A percentile compares a stretch with the other conserved stretches of the same genome.
Conservation (phyloP, 1,140 invertebrate species). For the Scaptomyza hsui region DNA sequence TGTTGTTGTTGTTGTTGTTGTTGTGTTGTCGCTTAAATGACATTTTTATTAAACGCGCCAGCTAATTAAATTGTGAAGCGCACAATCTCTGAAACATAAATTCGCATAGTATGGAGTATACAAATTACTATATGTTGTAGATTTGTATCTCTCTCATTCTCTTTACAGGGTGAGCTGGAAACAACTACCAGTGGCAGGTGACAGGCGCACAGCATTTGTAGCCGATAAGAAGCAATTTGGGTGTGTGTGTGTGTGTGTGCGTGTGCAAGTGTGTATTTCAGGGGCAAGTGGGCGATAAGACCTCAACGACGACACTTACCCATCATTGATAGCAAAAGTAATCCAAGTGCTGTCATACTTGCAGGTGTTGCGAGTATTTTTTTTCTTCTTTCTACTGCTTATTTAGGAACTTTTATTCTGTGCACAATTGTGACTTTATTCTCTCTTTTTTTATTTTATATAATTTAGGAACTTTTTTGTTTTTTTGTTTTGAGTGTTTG, state of each 20-base stretch:
- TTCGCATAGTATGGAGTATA: conserved; percentile 19
- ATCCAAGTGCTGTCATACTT: conserved; percentile 78
- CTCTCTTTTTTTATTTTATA: not conserved
- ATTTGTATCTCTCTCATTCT: not conserved
- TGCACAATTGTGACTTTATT: conserved; percentile 3
- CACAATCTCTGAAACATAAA: conserved; percentile 42
- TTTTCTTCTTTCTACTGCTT: not conserved
- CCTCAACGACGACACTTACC: conserved; percentile 66
- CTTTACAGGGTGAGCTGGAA: conserved; percentile 28
- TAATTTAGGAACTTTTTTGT: conserved; percentile 35
- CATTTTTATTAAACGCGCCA: conserved; percentile 66
- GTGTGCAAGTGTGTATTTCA: conserved; percentile 19
- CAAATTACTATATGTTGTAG: conserved; percentile 5
- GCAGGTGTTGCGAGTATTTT: conserved; percentile 17
- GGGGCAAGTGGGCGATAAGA: conserved; percentile 49
- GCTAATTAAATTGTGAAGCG: conserved; percentile 66
- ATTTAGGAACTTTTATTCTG: conserved; percentile 32
- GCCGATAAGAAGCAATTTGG: conserved; percentile 16
- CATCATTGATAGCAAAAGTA: conserved; percentile 83
- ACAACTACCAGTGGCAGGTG: conserved; percentile 34
- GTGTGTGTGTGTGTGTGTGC: conserved; percentile 10
- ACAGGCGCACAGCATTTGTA: conserved; percentile 40
- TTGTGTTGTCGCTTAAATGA: conserved; percentile 41
- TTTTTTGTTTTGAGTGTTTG: conserved; percentile 53
- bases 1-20: too few species aligned